These are phyloP conservation scores for Tokudaia tokunoshimensis DNA, from an alignment of 2,797 vertebrate species.

Conservation along the genomic window DNA sequence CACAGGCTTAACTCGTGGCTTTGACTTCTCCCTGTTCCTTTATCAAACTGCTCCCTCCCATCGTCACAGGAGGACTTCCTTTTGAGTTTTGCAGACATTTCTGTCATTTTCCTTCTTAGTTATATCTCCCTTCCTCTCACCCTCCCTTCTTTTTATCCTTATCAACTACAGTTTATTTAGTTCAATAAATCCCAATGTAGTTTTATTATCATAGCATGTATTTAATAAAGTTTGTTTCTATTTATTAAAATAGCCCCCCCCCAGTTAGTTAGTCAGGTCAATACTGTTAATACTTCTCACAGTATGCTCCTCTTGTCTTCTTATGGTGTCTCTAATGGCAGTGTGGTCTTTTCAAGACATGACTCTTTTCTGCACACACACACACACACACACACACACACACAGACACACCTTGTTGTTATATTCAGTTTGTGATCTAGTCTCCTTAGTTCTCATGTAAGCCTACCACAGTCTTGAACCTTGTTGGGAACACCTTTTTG, in stretches of 20 bases:
- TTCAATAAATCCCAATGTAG: neutral
- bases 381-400: neutral
- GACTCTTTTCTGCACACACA: neutral
- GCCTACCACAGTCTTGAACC: neutral
- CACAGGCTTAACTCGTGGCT: neutral
- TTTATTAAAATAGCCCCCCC: neutral
- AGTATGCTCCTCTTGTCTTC: neutral
- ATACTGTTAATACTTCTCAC: neutral
- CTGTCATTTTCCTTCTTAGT: neutral
- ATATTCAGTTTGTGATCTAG: neutral
- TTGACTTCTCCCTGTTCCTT: neutral
- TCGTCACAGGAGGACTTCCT: neutral
- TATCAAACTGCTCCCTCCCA: neutral
- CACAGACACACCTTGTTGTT: neutral
- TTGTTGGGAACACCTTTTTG: neutral
- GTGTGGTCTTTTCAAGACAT: neutral
- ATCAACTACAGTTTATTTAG: slow-evolving; percentile 10
- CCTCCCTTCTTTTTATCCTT: neutral
- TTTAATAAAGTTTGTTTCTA: slow-evolving; percentile 15
- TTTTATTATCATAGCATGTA: slow-evolving; percentile 25
- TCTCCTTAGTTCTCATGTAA: neutral
- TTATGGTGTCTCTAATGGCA: neutral
- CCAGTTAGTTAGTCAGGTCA: slow-evolving; percentile 12
- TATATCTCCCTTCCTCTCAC: neutral
- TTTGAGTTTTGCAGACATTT: slow-evolving; percentile 37